phyloP scores from a whole-genome alignment of 2,113 vertebrate genomes.

The Etheostoma cragini region DNA sequence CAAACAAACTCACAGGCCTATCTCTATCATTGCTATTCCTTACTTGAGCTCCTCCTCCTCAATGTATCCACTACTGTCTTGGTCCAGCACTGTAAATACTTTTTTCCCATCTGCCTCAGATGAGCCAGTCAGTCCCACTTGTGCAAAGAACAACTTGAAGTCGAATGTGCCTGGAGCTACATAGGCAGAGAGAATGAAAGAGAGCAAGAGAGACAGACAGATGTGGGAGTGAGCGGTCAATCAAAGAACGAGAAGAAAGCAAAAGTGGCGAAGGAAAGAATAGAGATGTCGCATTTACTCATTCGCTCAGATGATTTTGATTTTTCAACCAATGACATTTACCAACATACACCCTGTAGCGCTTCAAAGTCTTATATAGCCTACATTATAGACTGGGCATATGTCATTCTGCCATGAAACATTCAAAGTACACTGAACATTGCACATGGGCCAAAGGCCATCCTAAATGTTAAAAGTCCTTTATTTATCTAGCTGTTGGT shows the following conservation, averaged over 20 bases:
- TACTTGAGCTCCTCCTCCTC: slow-evolving; percentile 87
- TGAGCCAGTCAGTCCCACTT: slow-evolving; percentile 78
- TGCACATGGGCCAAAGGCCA: slow-evolving; percentile 42
- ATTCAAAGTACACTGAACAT: slow-evolving; percentile 38
- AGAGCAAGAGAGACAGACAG: slow-evolving; percentile 47
- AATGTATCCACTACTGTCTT: slow-evolving; percentile 85
- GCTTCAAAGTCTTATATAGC: slow-evolving; percentile 40
- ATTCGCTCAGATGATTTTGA: slow-evolving; percentile 74
- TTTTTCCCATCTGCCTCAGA: slow-evolving; percentile 67
- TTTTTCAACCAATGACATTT: slow-evolving; percentile 72
- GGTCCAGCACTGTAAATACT: slow-evolving; percentile 82
- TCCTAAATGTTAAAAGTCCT: slow-evolving; percentile 44
- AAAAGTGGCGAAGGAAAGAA: slow-evolving; percentile 51
- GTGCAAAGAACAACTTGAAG: slow-evolving; percentile 81
- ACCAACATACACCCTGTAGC: slow-evolving; percentile 64
- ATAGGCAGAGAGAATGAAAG: slow-evolving; percentile 14
- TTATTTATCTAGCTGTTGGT: slow-evolving; percentile 6
- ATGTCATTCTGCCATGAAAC: slow-evolving; percentile 53
- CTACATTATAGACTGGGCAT: slow-evolving; percentile 17
- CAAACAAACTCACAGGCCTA: background rate
- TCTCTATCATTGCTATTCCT: slow-evolving; percentile 36
- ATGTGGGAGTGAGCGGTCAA: slow-evolving; percentile 54
- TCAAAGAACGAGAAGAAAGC: slow-evolving; percentile 50
- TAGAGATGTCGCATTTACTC: slow-evolving; percentile 65
- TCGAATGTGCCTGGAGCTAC: slow-evolving; percentile 81